Evolutionary conservation across 2,797 vertebrate species (phyloP).

Genomic region (Tenualosa ilisha): DNA sequence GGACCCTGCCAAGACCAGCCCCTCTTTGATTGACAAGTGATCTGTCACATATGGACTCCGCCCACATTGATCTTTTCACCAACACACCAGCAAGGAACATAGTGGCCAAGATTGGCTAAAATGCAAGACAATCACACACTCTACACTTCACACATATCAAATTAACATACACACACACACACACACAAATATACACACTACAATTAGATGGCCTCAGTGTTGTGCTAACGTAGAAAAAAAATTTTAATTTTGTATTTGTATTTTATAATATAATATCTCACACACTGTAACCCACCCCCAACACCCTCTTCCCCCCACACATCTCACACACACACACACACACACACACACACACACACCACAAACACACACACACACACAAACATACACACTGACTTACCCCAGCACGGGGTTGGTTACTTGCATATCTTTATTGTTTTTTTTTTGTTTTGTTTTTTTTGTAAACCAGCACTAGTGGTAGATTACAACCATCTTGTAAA

Average conservation of each 20-base stretch:
- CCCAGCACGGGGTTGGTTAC: not conserved
- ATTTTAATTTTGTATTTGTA: constrained; percentile 1
- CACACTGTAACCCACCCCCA: not conserved
- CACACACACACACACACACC: not conserved
- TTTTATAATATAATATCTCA: not conserved
- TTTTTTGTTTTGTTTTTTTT: not conserved
- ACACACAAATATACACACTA: not conserved
- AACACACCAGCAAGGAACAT: not conserved
- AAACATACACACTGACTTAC: not conserved
- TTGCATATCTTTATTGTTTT: not conserved
- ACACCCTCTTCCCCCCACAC: not conserved
- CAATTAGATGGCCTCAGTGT: constrained; percentile 3
- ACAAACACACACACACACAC: not conserved
- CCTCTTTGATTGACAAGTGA: not conserved
- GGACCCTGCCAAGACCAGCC: not conserved
- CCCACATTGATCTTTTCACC: not conserved
- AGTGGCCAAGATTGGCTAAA: not conserved
- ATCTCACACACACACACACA: not conserved
- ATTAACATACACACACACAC: not conserved
- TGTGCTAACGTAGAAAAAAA: not conserved
- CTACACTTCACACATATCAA: not conserved
- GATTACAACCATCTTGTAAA: not conserved
- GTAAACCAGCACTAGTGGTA: constrained; percentile 7
- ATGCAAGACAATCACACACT: not conserved
- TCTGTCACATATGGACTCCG: not conserved